Base-by-base conservation (phyloP, 2,888 invertebrate species). In the Phengaris alcon region DNA sequence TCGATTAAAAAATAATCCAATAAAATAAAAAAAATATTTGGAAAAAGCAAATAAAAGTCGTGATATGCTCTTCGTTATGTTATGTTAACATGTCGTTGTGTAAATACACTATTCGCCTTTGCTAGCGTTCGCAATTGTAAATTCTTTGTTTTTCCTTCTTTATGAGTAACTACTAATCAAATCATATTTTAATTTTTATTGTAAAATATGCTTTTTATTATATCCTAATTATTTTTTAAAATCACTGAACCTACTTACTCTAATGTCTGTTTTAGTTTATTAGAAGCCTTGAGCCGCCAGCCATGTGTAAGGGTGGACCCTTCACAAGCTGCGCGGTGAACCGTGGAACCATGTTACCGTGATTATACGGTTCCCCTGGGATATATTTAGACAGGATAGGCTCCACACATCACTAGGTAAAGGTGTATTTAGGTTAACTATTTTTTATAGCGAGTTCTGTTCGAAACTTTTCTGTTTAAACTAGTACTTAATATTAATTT, bases 311-410 rank as follows among this genome's bases (percentile, higher is more conserved):
- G 64, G 64, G 64, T 7, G 13, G 35, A 35, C 74, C 68, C 54
- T 75, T 22, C 55, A 69, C 74, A 69, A 75, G 15, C 13, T 12
- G 68, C 55, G 15, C 74, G 15, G 54, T 75, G 74, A 75, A 15
- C 68, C 68, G 46, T 75, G 15, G 6, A 46, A 6, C 68, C 35
- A 69, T 48, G 69, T 64, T 64, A 6, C 5, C 12, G 35, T 13
- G 64, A 35, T 64, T 64, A 64, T 5, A 22, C 22, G 22, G 64
- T 35, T 64, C 44, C 64, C 35, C 2, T 5, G 13, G 35, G 35
- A 13, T 64, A 64, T 64, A 44, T 64, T 64, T 64, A 64, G 35
- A 64, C 13, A 64, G 35, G 64, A 59, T 22, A 59, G 6, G 59
- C 59, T 44, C 10, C 35, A 64, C 64, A 22, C 8, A 59, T 22